Percentiles rank a stretch among this genome's conserved stretches.
phyloP scores from a whole-genome alignment of 2,113 vertebrate species.

The Dasypus novemcinctus region DNA sequence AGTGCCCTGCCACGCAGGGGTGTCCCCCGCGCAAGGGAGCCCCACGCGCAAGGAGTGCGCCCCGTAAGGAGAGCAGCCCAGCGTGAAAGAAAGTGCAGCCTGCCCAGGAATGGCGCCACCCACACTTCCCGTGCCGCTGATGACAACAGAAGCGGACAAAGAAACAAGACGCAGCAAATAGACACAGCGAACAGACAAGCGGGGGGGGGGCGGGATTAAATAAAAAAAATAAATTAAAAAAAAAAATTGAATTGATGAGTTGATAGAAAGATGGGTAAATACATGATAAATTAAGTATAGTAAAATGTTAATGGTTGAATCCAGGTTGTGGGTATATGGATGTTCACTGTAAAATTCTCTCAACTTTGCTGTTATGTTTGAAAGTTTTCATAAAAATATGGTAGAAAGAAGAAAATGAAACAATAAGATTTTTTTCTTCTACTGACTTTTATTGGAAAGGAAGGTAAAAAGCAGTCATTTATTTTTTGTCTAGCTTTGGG shows the following conservation, averaged over 20 bases:
- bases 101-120: too few relatives aligned
- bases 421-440: not conserved
- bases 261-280: not conserved
- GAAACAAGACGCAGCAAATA: too few relatives aligned
- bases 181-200: too few relatives aligned
- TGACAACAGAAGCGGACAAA: too few relatives aligned
- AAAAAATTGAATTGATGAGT: not conserved
- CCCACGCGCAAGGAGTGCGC: too few relatives aligned
- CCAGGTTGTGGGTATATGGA: not conserved
- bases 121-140: too few relatives aligned
- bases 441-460: not conserved
- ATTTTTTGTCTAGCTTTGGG: not conserved
- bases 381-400: not conserved
- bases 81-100: too few relatives aligned
- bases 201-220: too few relatives aligned
- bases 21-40: too few relatives aligned
- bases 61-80: too few relatives aligned
- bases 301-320: constrained; percentile 5
- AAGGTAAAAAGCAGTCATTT: not conserved
- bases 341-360: constrained; percentile 21
- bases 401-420: not conserved
- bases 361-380: not conserved
- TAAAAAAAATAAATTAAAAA: not conserved
- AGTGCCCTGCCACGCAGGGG: too few relatives aligned
- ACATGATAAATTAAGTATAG: not conserved